A percentile compares a stretch with the other conserved stretches of the same genome.
phyloP scores from a whole-genome alignment of 2,797 vertebrate genomes.

The Pipistrellus nathusii region DNA sequence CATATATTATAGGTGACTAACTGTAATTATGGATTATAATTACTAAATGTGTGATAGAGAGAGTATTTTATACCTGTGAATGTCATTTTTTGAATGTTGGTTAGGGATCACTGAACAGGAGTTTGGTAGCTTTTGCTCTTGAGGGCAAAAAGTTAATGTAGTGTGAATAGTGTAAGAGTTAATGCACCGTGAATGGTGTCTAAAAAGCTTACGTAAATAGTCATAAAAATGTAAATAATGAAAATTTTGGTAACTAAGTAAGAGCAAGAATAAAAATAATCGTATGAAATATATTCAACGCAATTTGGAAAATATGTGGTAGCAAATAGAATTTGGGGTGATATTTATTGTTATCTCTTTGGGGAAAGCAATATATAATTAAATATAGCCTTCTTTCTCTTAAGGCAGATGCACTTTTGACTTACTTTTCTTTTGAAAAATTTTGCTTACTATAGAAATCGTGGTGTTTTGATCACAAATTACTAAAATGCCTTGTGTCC shows the following conservation, averaged over 20 bases:
- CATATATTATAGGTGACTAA: background rate
- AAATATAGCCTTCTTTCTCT: background rate
- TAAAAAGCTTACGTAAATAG: constrained; percentile 50
- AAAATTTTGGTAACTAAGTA: constrained; percentile 1
- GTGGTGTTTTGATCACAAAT: background rate
- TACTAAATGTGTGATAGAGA: background rate
- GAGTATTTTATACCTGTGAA: background rate
- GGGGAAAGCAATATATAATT: background rate
- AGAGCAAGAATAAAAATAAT: constrained; percentile 35
- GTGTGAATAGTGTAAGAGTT: constrained; percentile 27
- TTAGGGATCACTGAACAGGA: constrained; percentile 1
- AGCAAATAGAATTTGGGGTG: background rate
- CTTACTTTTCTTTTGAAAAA: constrained; percentile 46
- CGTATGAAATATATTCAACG: background rate
- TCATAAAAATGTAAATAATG: constrained; percentile 9
- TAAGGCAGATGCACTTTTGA: constrained; percentile 8
- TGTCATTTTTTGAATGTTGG: background rate
- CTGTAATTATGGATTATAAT: background rate
- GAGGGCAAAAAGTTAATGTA: constrained; percentile 51
- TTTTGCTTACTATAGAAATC: constrained; percentile 17
- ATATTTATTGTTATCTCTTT: background rate
- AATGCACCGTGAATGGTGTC: background rate
- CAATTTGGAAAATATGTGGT: background rate
- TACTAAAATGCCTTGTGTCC: background rate
- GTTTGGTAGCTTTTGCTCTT: constrained; percentile 13